A percentile compares a stretch with the other conserved stretches of the same genome.
Conservation (phyloP, 2,113 vertebrate species). For the Scytalopus superciliaris region DNA sequence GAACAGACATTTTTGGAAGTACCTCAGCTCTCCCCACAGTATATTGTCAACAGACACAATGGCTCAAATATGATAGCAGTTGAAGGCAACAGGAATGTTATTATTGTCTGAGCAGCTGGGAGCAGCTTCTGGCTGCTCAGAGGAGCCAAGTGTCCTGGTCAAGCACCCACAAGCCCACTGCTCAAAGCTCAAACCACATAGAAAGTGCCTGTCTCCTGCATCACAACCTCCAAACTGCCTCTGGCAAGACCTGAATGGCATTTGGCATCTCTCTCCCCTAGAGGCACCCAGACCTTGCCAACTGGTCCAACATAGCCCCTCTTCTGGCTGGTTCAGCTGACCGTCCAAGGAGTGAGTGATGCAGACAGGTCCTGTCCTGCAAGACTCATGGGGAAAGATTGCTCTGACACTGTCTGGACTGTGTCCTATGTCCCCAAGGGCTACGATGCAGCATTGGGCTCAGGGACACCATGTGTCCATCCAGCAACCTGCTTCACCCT, state of each 20-base stretch:
- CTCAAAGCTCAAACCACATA: background rate
- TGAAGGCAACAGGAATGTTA: background rate
- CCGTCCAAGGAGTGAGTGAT: background rate
- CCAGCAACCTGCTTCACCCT: background rate
- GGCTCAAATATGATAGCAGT: background rate
- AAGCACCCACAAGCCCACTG: background rate
- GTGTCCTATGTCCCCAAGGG: background rate
- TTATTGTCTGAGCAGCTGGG: background rate
- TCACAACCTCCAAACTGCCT: background rate
- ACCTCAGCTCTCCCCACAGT: background rate
- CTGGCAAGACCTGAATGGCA: background rate
- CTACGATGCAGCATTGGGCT: background rate
- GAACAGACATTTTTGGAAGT: background rate
- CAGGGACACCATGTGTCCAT: background rate
- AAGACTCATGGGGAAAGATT: background rate
- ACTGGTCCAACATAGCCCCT: rapidly evolving
- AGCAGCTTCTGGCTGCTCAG: background rate
- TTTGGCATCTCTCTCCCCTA: background rate
- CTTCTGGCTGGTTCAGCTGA: background rate
- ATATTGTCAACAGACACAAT: background rate
- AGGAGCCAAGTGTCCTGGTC: background rate
- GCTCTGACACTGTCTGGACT: background rate
- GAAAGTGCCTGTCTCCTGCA: background rate
- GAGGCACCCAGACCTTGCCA: rapidly evolving
- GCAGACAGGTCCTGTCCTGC: background rate